phyloP scores from a whole-genome alignment of 2,797 vertebrate species.

The Lutjanus argentimaculatus region DNA sequence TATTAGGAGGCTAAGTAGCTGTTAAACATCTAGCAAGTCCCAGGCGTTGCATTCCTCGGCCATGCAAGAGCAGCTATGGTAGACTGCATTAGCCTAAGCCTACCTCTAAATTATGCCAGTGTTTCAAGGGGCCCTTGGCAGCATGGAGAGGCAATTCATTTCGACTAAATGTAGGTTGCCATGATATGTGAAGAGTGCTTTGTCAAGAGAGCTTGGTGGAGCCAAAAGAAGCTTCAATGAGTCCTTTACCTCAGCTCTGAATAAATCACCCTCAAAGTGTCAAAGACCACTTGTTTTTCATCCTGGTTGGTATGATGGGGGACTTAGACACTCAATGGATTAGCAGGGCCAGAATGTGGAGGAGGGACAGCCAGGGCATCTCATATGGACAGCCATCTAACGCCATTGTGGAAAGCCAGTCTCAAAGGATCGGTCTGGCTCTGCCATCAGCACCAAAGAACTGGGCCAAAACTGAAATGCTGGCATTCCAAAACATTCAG shows the following conservation, averaged over 20 bases:
- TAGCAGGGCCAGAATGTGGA: slow-evolving; percentile 64
- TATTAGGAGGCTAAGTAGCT: slow-evolving; percentile 27
- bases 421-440: slow-evolving; percentile 62
- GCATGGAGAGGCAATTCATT: slow-evolving; percentile 73
- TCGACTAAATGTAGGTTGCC: slow-evolving; percentile 75
- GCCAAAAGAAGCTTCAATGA: slow-evolving; percentile 73
- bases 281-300: slow-evolving; percentile 73
- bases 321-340: slow-evolving; percentile 56
- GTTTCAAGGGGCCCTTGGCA: slow-evolving; percentile 73
- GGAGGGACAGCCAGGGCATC: slow-evolving; percentile 62
- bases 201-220: slow-evolving; percentile 66
- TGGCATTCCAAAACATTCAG: slow-evolving; percentile 50
- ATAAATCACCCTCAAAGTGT: slow-evolving; percentile 73
- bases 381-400: slow-evolving; percentile 72
- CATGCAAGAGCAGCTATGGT: slow-evolving; percentile 41
- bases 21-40: slow-evolving; percentile 49
- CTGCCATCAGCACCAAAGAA: slow-evolving; percentile 35
- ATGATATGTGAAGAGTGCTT: slow-evolving; percentile 76
- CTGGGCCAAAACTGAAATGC: slow-evolving; percentile 52
- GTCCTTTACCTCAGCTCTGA: slow-evolving; percentile 68
- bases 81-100: slow-evolving; percentile 66
- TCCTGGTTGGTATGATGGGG: slow-evolving; percentile 53
- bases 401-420: slow-evolving; percentile 53
- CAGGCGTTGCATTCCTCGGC: slow-evolving; percentile 15
- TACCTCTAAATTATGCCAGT: slow-evolving; percentile 70